Evolutionary conservation across 2,113 vertebrate genomes (phyloP).

Genomic region (Mirza zaza): DNA sequence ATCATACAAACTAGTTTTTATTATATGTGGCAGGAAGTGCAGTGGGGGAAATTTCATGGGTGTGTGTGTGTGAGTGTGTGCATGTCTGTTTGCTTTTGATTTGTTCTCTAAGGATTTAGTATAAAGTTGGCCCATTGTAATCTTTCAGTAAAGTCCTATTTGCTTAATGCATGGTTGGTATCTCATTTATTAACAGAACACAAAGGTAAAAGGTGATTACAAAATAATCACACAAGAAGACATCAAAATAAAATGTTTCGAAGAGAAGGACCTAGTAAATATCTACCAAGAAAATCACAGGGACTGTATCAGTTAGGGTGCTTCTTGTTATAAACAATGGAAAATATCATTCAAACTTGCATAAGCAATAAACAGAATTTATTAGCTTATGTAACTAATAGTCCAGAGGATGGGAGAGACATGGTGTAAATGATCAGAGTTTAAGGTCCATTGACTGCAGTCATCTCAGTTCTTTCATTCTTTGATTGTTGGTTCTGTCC

Average conservation of each 20-base stretch:
- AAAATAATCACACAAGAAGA: slow-evolving; percentile 51
- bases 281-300: slow-evolving; percentile 44
- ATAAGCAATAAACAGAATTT: neutral
- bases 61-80: neutral
- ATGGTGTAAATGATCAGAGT: neutral
- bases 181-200: slow-evolving; percentile 33
- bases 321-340: slow-evolving; percentile 8
- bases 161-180: slow-evolving; percentile 10
- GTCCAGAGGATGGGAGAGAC: neutral
- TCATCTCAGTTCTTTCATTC: neutral
- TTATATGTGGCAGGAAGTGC: neutral
- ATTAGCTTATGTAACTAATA: neutral
- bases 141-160: slow-evolving; percentile 22
- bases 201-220: slow-evolving; percentile 46
- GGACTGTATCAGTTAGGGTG: neutral
- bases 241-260: slow-evolving; percentile 60
- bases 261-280: slow-evolving; percentile 37
- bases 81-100: neutral
- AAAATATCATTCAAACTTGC: slow-evolving; percentile 16
- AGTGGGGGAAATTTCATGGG: neutral
- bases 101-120: slow-evolving; percentile 7
- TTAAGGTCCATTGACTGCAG: neutral
- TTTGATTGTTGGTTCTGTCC: neutral
- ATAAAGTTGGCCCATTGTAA: slow-evolving; percentile 1
- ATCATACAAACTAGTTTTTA: neutral